phyloP scores from a whole-genome alignment of 2,888 invertebrate genomes.

The Thumatha senex region DNA sequence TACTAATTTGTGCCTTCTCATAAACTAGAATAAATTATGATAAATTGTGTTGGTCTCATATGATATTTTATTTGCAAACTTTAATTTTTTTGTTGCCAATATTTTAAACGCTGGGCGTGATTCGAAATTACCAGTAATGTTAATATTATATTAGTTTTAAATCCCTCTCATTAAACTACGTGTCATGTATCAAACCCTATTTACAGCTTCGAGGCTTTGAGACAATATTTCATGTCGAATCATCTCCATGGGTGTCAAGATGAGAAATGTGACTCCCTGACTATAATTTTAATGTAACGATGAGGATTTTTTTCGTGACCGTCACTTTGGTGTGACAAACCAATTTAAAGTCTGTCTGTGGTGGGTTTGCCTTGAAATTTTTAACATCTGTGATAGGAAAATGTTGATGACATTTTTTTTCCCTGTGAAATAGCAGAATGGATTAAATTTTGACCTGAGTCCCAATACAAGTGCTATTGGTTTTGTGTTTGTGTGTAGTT shows the following conservation, averaged over 20 bases:
- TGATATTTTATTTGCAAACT: constrained; percentile 48
- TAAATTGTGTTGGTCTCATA: constrained; percentile 38
- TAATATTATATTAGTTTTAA: not conserved
- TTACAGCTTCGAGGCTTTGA: not conserved
- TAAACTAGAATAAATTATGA: constrained; percentile 41
- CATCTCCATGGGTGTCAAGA: not conserved
- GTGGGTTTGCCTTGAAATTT: constrained; percentile 50
- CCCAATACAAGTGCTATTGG: constrained; percentile 59
- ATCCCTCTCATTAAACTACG: not conserved
- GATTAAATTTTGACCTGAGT: constrained; percentile 49
- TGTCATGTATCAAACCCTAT: not conserved
- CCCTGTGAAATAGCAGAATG: constrained; percentile 34
- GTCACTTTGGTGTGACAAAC: too few relatives aligned
- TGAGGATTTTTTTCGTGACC: constrained; percentile 6
- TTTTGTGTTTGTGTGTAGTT: constrained; percentile 65
- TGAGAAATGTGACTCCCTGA: too few relatives aligned
- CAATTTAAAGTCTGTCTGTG: too few relatives aligned
- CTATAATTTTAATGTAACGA: too few relatives aligned
- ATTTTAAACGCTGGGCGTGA: constrained; percentile 30
- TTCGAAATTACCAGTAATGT: not conserved
- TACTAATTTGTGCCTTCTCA: constrained; percentile 58
- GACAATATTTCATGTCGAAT: not conserved
- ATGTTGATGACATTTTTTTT: constrained; percentile 41
- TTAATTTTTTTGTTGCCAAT: constrained; percentile 44
- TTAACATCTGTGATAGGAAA: constrained; percentile 65